phyloP scores from a whole-genome alignment of 1,140 invertebrate species.

The Apis dorsata region DNA sequence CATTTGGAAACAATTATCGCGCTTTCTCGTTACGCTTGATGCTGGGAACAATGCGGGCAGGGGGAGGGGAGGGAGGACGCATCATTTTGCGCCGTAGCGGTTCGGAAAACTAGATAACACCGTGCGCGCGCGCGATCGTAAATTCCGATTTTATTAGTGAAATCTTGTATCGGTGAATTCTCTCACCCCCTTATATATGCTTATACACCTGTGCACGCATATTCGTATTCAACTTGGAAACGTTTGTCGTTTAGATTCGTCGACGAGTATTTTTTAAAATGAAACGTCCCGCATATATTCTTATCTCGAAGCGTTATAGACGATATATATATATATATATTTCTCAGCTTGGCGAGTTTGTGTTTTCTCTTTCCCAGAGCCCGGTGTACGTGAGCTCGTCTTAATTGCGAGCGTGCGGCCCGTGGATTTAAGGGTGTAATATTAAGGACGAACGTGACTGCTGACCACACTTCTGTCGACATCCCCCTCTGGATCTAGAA shows the following conservation, averaged over 20 bases:
- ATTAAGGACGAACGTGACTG: constrained; percentile 69
- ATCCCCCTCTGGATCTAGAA: constrained; percentile 51
- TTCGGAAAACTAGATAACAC: constrained; percentile 67
- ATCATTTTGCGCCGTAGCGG: constrained; percentile 66
- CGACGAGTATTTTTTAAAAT: too few relatives aligned
- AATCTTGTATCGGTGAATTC: constrained; percentile 12
- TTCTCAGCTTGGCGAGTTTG: constrained; percentile 28
- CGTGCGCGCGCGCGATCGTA: constrained; percentile 62
- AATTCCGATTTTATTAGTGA: constrained; percentile 66
- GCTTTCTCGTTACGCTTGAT: constrained; percentile 62
- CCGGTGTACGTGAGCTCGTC: constrained; percentile 59
- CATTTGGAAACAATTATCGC: constrained; percentile 68
- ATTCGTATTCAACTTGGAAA: too few relatives aligned
- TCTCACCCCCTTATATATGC: too few relatives aligned
- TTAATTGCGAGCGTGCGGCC: constrained; percentile 62
- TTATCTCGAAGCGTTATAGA: constrained; percentile 17
- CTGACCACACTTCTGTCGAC: constrained; percentile 62
- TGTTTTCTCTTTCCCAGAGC: constrained; percentile 55
- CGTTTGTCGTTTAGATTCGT: too few relatives aligned
- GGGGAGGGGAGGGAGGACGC: constrained; percentile 9
- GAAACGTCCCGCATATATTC: too few relatives aligned
- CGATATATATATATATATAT: constrained; percentile 22
- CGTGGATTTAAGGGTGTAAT: constrained; percentile 67
- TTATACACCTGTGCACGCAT: too few relatives aligned
- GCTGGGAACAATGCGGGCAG: constrained; percentile 41